These are phyloP conservation scores for Gymnarchus niloticus DNA, from an alignment of 2,113 vertebrate species.

Conservation along the genomic window DNA sequence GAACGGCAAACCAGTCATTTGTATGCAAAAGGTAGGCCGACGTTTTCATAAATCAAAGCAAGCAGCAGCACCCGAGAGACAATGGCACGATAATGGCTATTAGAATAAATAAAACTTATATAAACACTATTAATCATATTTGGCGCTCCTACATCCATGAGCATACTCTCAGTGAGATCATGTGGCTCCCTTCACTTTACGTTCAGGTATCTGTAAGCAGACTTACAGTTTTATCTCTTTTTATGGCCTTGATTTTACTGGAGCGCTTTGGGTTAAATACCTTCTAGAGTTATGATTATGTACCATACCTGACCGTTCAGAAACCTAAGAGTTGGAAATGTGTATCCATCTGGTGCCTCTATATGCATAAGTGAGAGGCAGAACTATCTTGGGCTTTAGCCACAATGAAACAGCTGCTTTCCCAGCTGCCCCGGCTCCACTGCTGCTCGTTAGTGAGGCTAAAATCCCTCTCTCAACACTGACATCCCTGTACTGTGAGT, in stretches of 20 bases:
- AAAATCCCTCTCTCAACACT: not conserved
- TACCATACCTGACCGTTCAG: not conserved
- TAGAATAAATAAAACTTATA: not conserved
- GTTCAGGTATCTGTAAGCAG: not conserved
- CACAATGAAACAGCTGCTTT: not conserved
- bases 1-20: not conserved
- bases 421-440: not conserved
- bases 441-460: not conserved
- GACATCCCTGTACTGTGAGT: not conserved
- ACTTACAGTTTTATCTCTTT: not conserved
- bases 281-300: not conserved
- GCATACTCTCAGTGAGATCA: too few relatives aligned
- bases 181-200: not conserved
- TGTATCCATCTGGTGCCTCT: too few relatives aligned
- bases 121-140: not conserved
- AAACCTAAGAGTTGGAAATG: too few relatives aligned
- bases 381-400: not conserved
- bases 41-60: not conserved
- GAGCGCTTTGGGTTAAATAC: not conserved
- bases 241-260: not conserved
- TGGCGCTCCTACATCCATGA: too few relatives aligned
- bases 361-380: not conserved
- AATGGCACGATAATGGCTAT: too few relatives aligned
- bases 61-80: not conserved
- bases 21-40: not conserved